These are phyloP conservation scores for Pseudococcus jackbeardsleyi DNA, from an alignment of 2,888 invertebrate genomes.

Conservation along the genomic window DNA sequence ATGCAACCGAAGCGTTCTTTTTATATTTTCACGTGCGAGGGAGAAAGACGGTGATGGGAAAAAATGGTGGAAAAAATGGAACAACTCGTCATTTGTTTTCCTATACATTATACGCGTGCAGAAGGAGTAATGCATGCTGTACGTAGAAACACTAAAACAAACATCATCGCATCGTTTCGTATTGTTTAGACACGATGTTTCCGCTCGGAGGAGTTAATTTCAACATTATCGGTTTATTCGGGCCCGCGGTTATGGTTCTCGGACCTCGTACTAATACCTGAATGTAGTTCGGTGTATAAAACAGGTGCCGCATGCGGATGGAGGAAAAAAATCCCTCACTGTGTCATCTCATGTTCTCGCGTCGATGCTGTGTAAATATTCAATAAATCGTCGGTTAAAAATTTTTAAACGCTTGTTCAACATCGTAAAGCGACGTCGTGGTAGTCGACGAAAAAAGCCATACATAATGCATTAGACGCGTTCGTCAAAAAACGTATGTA, in stretches of 20 bases:
- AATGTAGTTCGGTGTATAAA: not conserved
- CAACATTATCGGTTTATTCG: not conserved
- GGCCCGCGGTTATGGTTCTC: not conserved
- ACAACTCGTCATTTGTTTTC: constrained; percentile 38
- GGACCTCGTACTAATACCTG: not conserved
- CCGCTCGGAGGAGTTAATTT: constrained; percentile 31
- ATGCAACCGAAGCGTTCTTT: constrained; percentile 29
- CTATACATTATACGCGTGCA: not conserved
- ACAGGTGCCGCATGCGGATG: not conserved
- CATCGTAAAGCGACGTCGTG: not conserved
- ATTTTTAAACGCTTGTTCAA: constrained; percentile 22
- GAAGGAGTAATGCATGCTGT: not conserved
- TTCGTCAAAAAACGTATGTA: constrained; percentile 17
- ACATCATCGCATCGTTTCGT: constrained; percentile 25
- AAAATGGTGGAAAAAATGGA: constrained; percentile 12
- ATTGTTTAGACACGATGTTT: constrained; percentile 28
- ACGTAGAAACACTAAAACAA: constrained; percentile 17
- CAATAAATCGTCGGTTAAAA: constrained; percentile 25
- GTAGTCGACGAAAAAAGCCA: not conserved
- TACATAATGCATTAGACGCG: constrained; percentile 48
- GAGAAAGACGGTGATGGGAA: not conserved
- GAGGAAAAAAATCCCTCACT: not conserved
- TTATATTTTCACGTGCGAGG: not conserved
- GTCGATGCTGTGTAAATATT: constrained; percentile 8
- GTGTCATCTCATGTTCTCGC: not conserved